These are phyloP conservation scores for Labia minor DNA, from an alignment of 2,888 invertebrate species.

Conservation along the genomic window DNA sequence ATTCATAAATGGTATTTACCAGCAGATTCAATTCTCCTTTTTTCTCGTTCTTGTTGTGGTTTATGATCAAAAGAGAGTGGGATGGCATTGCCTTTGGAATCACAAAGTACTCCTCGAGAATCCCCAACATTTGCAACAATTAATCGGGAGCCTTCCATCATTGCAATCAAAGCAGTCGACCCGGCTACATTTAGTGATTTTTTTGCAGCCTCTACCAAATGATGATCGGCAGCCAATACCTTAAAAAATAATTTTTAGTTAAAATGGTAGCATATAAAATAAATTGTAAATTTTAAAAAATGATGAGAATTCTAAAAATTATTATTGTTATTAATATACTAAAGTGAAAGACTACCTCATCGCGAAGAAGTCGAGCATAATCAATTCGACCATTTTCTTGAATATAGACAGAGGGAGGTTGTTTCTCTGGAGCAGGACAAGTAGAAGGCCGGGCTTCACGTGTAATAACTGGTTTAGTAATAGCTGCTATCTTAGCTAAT, in stretches of 20 bases:
- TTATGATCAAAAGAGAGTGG: conserved; percentile 94
- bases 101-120: conserved; percentile 91
- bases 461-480: conserved; percentile 45
- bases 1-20: no score
- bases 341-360: neutral
- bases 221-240: conserved; percentile 70
- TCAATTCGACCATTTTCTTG: neutral
- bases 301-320: no score
- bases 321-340: no score
- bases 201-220: conserved; percentile 72
- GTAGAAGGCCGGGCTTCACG: conserved; percentile 47
- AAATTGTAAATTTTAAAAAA: no score
- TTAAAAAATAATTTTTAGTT: conserved; percentile 45
- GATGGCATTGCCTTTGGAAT: conserved; percentile 76
- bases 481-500: conserved; percentile 51
- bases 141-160: conserved; percentile 68
- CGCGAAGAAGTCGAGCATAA: neutral
- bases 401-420: neutral
- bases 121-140: conserved; percentile 95
- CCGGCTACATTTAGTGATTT: conserved; percentile 57
- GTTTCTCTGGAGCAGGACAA: neutral
- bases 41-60: conserved; percentile 62
- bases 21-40: neutral
- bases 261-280: no score
- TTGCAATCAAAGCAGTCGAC: conserved; percentile 82